Conservation (phyloP, 2,113 vertebrate species). For the Eidolon helvum region DNA sequence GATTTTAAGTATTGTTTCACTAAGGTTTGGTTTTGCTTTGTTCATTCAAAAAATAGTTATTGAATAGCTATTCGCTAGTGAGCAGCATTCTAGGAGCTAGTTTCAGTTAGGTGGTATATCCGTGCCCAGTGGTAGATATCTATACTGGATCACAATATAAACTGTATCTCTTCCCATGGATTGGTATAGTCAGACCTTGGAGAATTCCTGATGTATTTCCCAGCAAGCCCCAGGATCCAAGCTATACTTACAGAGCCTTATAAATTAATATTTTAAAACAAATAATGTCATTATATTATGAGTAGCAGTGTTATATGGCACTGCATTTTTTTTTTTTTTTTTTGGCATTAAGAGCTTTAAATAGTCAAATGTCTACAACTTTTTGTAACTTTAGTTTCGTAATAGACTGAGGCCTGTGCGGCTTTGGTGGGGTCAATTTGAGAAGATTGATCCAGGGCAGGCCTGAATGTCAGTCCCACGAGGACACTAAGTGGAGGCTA, state of each 20-base stretch:
- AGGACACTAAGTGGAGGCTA: neutral
- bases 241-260: neutral
- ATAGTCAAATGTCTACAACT: neutral
- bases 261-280: conserved; percentile 1
- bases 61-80: neutral
- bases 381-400: neutral
- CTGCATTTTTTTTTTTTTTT: neutral
- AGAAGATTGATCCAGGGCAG: neutral
- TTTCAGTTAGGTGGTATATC: neutral
- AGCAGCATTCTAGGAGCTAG: neutral
- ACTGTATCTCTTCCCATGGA: neutral
- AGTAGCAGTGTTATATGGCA: neutral
- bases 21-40: neutral
- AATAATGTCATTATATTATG: neutral
- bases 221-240: neutral
- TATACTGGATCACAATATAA: neutral
- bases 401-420: neutral
- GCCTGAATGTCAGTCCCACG: neutral
- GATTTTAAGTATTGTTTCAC: neutral
- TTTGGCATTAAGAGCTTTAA: neutral
- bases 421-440: neutral
- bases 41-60: neutral
- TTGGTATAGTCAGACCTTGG: neutral
- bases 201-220: neutral
- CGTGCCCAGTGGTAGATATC: neutral